These are phyloP conservation scores for Araneus ventricosus DNA, from an alignment of 1,140 invertebrate species.

Conservation along the genomic window DNA sequence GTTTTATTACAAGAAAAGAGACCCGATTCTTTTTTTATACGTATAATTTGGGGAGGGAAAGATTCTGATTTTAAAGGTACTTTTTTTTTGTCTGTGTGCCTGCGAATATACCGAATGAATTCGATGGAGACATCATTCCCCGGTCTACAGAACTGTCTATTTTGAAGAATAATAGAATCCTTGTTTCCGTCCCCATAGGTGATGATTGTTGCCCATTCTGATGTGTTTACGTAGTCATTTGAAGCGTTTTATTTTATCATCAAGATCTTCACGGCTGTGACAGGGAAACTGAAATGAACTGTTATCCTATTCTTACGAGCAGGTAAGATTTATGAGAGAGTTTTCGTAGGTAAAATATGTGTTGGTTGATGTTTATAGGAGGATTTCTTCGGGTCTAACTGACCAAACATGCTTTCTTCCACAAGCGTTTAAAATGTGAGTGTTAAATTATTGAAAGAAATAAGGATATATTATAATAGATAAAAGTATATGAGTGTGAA, in stretches of 20 bases:
- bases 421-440: no score
- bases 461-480: no score
- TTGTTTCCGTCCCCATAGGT: slow-evolving; percentile 39
- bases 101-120: background rate
- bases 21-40: slow-evolving; percentile 17
- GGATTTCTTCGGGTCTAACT: no score
- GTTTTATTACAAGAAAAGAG: slow-evolving; percentile 28
- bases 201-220: slow-evolving; percentile 17
- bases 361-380: background rate
- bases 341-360: background rate
- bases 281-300: background rate
- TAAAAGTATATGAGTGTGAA: no score
- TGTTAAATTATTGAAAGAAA: no score
- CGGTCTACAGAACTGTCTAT: background rate
- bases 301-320: background rate
- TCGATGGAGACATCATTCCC: slow-evolving; percentile 1
- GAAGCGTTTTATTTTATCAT: background rate
- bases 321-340: background rate
- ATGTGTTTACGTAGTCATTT: slow-evolving; percentile 33
- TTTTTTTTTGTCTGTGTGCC: background rate
- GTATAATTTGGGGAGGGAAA: slow-evolving; percentile 11
- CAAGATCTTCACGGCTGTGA: background rate
- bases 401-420: no score
- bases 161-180: slow-evolving; percentile 39
- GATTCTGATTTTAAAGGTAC: slow-evolving; percentile 63